Evolutionary conservation across 2,113 vertebrate species (phyloP), one percentile per base, ranked within the genome.

Genomic region (Chaetura pelagica): DNA sequence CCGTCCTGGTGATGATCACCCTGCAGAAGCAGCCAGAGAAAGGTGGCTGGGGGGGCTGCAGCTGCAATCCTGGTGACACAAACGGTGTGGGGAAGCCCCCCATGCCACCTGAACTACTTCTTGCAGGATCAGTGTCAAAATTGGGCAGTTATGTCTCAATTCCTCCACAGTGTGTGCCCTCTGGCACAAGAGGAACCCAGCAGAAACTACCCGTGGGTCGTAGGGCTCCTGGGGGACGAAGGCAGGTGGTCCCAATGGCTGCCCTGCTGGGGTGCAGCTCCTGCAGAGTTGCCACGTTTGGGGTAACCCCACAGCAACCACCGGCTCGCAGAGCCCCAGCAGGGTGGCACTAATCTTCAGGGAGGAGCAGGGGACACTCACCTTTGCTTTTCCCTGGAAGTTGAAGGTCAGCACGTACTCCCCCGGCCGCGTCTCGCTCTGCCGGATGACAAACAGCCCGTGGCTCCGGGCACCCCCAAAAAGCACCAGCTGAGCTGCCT

Each of bases 331-430:
- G 77, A 57, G 64, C 40, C 30, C 29, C 51, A 35, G 58, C 3
- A 87, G 12, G 62, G 73, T 82, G 58, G 26, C 55, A 10, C 10
- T 21, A 2, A 19, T 6, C 12, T 4, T 32, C 10, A 7, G 6
- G 1, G 61, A 26, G 44, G 23, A 49, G 42, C 63, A 87, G 66
- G 9, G 19, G 30, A 54, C 77, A 96, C 98, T 78, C 97, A 98
- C 99, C 99, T 99, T 99, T 10, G 99, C 99, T 96, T 99, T 99
- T 55, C 99, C 99, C 97, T 99, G 99, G 98, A 99, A 99, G 98
- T 99, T 99, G 97, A 99, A 99, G 92, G 99, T 99, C 89, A 99
- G 98, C 66, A 99, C 99, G 1, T 99, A 99, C 92, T 99, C 99
- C 30, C 99, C 99, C 0, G 99, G 99, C 54, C 99, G 98, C 0